phyloP scores from a whole-genome alignment of 2,113 vertebrate species.

The Caranx ignobilis region DNA sequence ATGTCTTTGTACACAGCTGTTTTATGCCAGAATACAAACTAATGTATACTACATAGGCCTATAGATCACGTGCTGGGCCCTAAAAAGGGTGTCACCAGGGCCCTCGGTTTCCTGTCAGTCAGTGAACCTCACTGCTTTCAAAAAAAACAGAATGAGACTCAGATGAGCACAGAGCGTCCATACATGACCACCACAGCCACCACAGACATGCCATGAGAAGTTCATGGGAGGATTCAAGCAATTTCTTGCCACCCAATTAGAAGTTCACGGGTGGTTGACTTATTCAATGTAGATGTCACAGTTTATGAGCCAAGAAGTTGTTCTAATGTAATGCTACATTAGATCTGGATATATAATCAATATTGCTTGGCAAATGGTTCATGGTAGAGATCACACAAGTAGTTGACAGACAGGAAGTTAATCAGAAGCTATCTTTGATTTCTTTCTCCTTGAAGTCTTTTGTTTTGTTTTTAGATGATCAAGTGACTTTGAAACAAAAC shows the following conservation, averaged over 20 bases:
- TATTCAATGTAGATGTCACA: slow-evolving; percentile 37
- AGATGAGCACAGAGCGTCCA: not conserved
- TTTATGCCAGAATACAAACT: not conserved
- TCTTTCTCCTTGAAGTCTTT: too few relatives aligned
- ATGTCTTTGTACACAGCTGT: not conserved
- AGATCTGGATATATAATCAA: slow-evolving; percentile 25
- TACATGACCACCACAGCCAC: not conserved
- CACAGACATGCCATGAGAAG: not conserved
- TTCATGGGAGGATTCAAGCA: not conserved
- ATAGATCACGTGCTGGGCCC: not conserved
- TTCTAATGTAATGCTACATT: slow-evolving; percentile 3
- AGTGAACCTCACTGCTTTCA: not conserved
- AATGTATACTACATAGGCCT: not conserved
- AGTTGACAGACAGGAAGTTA: not conserved
- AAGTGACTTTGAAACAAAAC: not conserved
- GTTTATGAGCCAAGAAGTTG: slow-evolving; percentile 24
- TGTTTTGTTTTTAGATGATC: too few relatives aligned
- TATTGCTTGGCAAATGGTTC: not conserved
- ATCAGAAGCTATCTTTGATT: not conserved
- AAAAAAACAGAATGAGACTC: too few relatives aligned
- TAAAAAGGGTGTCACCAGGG: not conserved
- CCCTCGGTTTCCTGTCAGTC: not conserved
- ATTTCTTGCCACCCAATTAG: not conserved
- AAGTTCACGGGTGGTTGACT: slow-evolving; percentile 19
- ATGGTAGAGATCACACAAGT: not conserved